phyloP scores from a whole-genome alignment of 2,113 vertebrate species.

The Capreolus pygargus region DNA sequence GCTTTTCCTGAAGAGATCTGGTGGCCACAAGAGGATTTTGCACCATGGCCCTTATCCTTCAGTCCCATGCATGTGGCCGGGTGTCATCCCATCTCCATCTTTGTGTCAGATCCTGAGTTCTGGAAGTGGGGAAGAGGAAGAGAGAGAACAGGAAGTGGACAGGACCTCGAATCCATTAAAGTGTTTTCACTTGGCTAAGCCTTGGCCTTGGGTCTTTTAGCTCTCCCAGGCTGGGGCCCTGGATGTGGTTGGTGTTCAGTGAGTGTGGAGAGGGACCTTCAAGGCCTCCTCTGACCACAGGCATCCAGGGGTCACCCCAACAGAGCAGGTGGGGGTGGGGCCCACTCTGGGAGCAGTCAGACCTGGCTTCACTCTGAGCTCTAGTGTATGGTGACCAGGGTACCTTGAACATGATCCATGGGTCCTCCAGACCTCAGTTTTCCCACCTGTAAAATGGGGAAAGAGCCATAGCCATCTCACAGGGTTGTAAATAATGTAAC shows the following conservation, averaged over 20 bases:
- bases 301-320: background rate
- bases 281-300: background rate
- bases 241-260: background rate
- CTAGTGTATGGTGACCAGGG: background rate
- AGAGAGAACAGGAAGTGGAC: background rate
- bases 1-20: background rate
- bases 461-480: background rate
- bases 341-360: background rate
- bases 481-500: background rate
- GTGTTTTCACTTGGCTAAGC: background rate
- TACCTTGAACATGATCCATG: background rate
- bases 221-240: background rate
- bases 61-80: background rate
- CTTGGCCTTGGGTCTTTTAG: background rate
- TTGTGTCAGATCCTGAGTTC: background rate
- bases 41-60: background rate
- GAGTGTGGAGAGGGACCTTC: background rate
- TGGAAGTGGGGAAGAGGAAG: background rate
- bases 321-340: background rate
- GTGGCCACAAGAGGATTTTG: background rate
- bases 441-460: background rate
- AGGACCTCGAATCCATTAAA: background rate
- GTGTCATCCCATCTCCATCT: background rate
- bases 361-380: background rate
- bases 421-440: background rate